phyloP scores from a whole-genome alignment of 2,888 invertebrate genomes.

The Coleophora deauratella region DNA sequence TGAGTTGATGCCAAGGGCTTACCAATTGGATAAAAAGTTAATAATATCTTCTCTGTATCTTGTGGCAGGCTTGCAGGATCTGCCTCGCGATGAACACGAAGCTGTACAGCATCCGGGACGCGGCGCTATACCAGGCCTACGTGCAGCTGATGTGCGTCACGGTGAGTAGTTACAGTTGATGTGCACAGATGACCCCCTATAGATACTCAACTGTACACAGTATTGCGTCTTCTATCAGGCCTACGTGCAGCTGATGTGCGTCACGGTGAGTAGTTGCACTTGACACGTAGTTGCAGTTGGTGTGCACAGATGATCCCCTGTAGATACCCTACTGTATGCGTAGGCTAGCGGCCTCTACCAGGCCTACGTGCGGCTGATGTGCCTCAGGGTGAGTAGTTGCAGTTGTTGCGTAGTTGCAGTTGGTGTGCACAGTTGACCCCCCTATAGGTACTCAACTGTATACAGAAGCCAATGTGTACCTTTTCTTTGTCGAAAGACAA shows the following conservation, averaged over 20 bases:
- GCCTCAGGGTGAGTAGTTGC: not conserved
- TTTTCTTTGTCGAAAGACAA: too few species aligned
- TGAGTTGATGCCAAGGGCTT: too few species aligned
- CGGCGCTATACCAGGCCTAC: not conserved
- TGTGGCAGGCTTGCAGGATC: not conserved
- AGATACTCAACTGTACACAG: not conserved
- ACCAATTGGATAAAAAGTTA: not conserved
- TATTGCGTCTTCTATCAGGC: not conserved
- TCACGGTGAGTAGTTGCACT: not conserved
- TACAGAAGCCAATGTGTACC: not conserved
- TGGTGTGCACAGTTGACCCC: not conserved
- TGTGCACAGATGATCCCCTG: not conserved
- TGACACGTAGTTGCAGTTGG: not conserved
- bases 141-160: not conserved
- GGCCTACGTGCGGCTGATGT: not conserved
- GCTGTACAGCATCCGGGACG: not conserved
- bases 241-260: not conserved
- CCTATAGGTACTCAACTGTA: not conserved
- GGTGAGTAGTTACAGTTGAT: not conserved
- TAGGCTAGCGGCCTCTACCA: not conserved
- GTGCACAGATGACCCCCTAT: not conserved
- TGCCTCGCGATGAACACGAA: constrained; percentile 5
- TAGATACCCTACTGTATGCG: not conserved
- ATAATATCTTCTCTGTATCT: not conserved
- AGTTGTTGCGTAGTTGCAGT: not conserved